Base-by-base conservation (phyloP, 2,888 invertebrate species). In the Silvanus unidentatus region DNA sequence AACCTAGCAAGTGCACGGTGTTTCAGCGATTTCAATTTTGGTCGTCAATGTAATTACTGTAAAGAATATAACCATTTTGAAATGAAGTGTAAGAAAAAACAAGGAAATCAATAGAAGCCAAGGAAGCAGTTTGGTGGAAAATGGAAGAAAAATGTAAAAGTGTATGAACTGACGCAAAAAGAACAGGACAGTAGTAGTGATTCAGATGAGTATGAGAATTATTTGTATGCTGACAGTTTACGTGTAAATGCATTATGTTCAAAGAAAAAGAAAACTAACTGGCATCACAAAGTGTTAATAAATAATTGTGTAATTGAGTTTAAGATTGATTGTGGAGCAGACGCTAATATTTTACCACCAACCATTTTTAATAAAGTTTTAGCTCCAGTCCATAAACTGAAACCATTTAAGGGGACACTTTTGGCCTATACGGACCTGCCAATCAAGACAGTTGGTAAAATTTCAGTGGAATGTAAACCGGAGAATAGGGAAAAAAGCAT, bases 1-100 rank as follows among this genome's bases (percentile, higher is more conserved):
- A n/a, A 9, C 32, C 32, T 3, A 32, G 13, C 4, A 32, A 32
- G 32, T 32, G 32, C 10, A 4, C 5, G 13, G 13, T 12, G n/a
- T 32, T 32, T 32, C 11, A 32, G n/a, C n/a, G 32, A 9, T 32
- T 32, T n/a, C n/a, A 32, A n/a, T 32, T 32, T 32, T 12, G 32
- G 32, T 12, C n/a, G 13, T 12, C 4, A 12, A 32, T 32, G 32
- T 32, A 32, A 32, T 32, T 32, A 12, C n/a, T 32, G 32, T 32
- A 32, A 32, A 3, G 32, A 12, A 12, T n/a, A n/a, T 9, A 32
- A 32, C n/a, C 32, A 32, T 32, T 32, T 32, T 32, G 32, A 12
- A 32, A 32, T 5, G 4, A 12, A 12, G 5, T 32, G 32, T 9
- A 32, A 32, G 32, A 32, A 32, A 12, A 32, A n/a, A n/a, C n/a